Percentiles rank a stretch among this genome's conserved stretches.
Evolutionary conservation across 92 coral and sea anemone species (phyloP).

Genomic region (Desmophyllum pertusum): DNA sequence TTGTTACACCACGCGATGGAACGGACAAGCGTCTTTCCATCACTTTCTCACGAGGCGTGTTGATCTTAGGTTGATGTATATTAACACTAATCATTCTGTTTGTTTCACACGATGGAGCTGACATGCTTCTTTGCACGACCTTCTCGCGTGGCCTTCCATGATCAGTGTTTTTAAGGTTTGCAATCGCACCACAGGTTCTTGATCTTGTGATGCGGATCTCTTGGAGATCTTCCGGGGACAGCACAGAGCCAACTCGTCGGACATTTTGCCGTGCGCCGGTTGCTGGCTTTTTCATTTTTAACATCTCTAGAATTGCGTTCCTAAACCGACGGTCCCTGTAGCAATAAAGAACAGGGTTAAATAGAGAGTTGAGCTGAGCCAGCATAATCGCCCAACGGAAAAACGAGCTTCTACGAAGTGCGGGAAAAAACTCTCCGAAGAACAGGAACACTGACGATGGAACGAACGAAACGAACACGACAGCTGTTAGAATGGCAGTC

Average conservation of each 20-base stretch:
- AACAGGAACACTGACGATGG: not conserved
- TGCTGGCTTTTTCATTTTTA: not conserved
- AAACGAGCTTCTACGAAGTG: conserved; percentile 9
- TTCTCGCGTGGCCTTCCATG: not conserved
- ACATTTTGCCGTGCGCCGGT: not conserved
- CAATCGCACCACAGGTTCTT: not conserved
- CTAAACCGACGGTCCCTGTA: conserved; percentile 14
- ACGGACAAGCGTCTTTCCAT: too few species aligned
- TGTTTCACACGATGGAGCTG: not conserved
- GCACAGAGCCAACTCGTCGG: not conserved
- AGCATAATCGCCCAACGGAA: conserved; percentile 19
- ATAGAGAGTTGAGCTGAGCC: conserved; percentile 24
- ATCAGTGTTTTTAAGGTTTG: not conserved
- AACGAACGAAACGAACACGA: conserved; percentile 2
- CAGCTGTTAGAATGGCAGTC: conserved; percentile 14
- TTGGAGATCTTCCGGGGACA: not conserved
- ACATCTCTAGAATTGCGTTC: conserved; percentile 4
- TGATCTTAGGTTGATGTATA: not conserved
- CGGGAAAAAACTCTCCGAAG: not conserved
- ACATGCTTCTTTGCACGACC: not conserved
- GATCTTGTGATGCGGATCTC: not conserved
- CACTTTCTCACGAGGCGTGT: too few species aligned
- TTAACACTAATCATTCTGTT: not conserved
- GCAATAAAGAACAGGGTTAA: conserved; percentile 26
- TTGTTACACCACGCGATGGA: not conserved